Percentiles rank a stretch among this genome's conserved stretches.
These are phyloP conservation scores for Brachyistius frenatus DNA, from an alignment of 2,113 vertebrate genomes.

Conservation along the genomic window DNA sequence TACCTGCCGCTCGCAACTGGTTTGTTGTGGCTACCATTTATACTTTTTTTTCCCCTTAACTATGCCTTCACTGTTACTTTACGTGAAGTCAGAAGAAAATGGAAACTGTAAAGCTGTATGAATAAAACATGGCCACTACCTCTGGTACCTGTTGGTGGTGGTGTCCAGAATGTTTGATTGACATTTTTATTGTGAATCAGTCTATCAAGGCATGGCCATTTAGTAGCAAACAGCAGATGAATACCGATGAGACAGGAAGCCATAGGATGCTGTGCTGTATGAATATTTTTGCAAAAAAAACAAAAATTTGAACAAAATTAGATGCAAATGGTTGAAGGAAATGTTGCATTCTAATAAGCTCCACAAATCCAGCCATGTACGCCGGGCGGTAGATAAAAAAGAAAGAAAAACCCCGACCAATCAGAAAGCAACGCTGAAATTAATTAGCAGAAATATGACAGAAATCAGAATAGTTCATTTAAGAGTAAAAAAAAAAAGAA, in stretches of 20 bases:
- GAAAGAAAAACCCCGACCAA: not conserved
- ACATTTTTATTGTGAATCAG: constrained; percentile 79
- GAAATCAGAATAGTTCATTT: constrained; percentile 62
- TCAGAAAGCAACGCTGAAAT: constrained; percentile 42
- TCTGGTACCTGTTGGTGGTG: constrained; percentile 70
- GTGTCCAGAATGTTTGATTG: constrained; percentile 80
- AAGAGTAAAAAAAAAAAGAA: constrained; percentile 27
- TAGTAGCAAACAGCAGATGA: constrained; percentile 58
- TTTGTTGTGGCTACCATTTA: constrained; percentile 20
- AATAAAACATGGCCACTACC: constrained; percentile 82
- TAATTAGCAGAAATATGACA: constrained; percentile 60
- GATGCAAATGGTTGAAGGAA: constrained; percentile 75
- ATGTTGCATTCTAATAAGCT: constrained; percentile 69
- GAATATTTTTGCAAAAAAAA: constrained; percentile 44
- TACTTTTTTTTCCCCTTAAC: constrained; percentile 14
- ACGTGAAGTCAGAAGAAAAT: constrained; percentile 69
- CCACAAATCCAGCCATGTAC: constrained; percentile 19
- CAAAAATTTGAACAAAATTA: constrained; percentile 65
- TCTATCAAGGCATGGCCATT: constrained; percentile 74
- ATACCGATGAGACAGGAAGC: constrained; percentile 72
- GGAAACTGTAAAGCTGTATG: constrained; percentile 68
- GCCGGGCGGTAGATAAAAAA: constrained; percentile 38
- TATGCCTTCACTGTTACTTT: constrained; percentile 34
- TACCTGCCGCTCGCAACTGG: constrained; percentile 21
- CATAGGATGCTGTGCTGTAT: constrained; percentile 45